These are phyloP conservation scores for Stichodactyla helianthus DNA, from an alignment of 64 coral and sea anemone species.

Conservation along the genomic window DNA sequence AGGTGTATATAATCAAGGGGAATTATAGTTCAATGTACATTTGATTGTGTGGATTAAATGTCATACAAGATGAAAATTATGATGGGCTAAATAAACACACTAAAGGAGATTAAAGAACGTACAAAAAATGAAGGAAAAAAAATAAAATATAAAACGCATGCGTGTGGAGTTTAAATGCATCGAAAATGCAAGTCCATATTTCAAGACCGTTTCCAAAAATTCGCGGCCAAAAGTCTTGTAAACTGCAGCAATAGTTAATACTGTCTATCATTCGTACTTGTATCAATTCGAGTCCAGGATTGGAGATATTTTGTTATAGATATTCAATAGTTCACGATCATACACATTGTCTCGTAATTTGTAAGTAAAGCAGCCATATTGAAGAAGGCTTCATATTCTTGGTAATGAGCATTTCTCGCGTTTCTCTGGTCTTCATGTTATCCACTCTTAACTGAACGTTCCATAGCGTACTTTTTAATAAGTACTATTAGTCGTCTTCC, in stretches of 20 bases:
- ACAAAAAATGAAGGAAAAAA: neutral
- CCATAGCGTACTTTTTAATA: neutral
- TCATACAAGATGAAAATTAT: neutral
- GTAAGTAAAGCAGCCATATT: no score
- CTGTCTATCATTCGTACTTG: neutral
- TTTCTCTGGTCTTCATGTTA: no score
- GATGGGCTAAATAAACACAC: neutral
- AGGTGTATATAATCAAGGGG: neutral
- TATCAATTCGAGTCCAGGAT: neutral
- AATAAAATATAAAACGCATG: slow-evolving; percentile 7
- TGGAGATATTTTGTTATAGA: neutral
- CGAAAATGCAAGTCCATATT: neutral
- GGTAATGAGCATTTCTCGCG: no score
- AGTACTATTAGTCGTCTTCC: slow-evolving; percentile 8
- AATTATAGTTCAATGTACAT: neutral
- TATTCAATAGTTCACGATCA: no score
- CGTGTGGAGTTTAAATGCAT: neutral
- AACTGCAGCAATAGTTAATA: neutral
- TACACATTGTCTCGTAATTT: no score
- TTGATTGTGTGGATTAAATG: neutral
- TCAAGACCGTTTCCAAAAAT: neutral
- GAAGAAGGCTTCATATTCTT: no score
- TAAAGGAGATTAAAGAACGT: neutral
- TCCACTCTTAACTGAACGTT: neutral
- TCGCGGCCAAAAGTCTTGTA: neutral